These are phyloP conservation scores for Trididemnum miniatum DNA, from an alignment of 23 tunicate species.

Conservation along the genomic window DNA sequence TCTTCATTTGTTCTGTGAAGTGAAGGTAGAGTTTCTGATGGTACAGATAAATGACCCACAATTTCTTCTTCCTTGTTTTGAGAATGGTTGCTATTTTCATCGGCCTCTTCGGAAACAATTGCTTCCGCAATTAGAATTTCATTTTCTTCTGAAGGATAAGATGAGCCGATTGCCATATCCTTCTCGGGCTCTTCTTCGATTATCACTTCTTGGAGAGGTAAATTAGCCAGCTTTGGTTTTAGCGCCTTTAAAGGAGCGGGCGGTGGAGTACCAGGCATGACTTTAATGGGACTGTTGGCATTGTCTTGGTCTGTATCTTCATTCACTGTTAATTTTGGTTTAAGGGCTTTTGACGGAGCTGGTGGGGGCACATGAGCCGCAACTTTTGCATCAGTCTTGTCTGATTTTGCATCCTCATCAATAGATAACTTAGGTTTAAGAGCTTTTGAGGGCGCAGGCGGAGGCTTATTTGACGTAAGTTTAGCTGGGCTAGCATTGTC, in stretches of 20 bases:
- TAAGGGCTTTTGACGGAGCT: not conserved
- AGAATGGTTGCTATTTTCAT: no score
- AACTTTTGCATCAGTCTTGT: no score
- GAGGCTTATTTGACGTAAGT: not conserved
- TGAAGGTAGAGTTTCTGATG: no score
- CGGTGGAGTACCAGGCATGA: not conserved
- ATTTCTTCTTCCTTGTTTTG: no score
- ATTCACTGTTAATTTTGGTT: not conserved
- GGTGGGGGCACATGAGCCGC: not conserved
- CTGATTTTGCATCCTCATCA: no score
- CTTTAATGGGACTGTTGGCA: not conserved
- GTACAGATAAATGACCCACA: no score
- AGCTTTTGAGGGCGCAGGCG: not conserved
- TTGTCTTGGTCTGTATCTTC: not conserved
- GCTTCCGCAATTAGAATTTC: no score
- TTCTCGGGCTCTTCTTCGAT: not conserved
- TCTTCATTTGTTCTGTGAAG: no score
- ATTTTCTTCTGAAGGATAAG: no score
- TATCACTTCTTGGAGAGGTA: not conserved
- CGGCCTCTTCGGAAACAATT: no score
- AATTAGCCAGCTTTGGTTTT: not conserved
- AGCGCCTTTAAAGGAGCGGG: conserved; percentile 28
- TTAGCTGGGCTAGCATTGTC: no score
- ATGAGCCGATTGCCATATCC: no score
- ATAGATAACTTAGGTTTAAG: not conserved